Conservation (phyloP, 2,888 invertebrate genomes). For the Bombyx huttoni region DNA sequence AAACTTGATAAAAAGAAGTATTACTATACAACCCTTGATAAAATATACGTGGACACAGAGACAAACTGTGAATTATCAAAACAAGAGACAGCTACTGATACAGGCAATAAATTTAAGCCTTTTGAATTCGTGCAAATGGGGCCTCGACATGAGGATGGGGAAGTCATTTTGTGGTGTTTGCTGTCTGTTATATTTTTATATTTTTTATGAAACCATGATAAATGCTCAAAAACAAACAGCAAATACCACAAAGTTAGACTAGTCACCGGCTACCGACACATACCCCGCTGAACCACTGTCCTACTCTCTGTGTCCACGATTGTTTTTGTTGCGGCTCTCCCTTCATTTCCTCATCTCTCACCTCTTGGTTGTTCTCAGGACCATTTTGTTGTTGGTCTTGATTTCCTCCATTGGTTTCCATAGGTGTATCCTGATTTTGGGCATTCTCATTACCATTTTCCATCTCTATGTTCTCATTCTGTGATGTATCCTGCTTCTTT, state of each 20-base stretch:
- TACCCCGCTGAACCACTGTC: slow-evolving; percentile 81
- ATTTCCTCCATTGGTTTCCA: slow-evolving; percentile 63
- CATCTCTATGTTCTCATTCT: slow-evolving; percentile 55
- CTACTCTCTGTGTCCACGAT: slow-evolving; percentile 81
- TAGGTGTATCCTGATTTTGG: slow-evolving; percentile 54
- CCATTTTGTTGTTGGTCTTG: slow-evolving; percentile 56
- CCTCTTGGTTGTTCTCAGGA: slow-evolving; percentile 61
- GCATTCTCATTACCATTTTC: slow-evolving; percentile 55
- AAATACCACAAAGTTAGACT: slow-evolving; percentile 39
- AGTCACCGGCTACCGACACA: slow-evolving; percentile 68
- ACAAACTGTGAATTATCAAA: slow-evolving; percentile 34
- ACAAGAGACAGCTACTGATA: slow-evolving; percentile 28
- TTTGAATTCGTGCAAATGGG: slow-evolving; percentile 63
- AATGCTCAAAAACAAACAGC: slow-evolving; percentile 21
- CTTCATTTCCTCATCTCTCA: slow-evolving; percentile 59
- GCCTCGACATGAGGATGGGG: slow-evolving; percentile 57
- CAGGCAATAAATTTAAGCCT: slow-evolving; percentile 30
- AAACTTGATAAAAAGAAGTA: slow-evolving; percentile 10
- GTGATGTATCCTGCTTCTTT: slow-evolving; percentile 73
- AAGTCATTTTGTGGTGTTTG: slow-evolving; percentile 49
- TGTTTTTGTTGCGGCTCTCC: slow-evolving; percentile 66
- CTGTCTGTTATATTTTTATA: slow-evolving; percentile 22
- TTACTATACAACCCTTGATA: slow-evolving; percentile 27
- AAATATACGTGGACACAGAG: slow-evolving; percentile 72
- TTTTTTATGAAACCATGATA: too few relatives aligned